phyloP scores from a whole-genome alignment of 2,888 invertebrate species.

The Pseudococcus longispinus region DNA sequence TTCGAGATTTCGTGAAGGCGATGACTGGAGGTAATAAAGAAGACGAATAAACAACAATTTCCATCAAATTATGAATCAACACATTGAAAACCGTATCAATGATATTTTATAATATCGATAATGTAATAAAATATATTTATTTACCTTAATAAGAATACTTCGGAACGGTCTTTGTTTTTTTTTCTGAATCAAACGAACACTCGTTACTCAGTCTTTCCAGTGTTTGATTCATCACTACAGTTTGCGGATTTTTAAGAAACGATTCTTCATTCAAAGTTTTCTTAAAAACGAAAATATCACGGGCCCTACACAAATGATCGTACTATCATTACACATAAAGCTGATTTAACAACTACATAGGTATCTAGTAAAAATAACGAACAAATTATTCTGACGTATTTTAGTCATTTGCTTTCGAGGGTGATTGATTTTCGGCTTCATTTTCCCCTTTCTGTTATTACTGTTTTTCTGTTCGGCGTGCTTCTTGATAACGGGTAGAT shows the following conservation, averaged over 20 bases:
- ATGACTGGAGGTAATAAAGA: constrained; percentile 13
- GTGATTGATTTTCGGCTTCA: not conserved
- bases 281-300: not conserved
- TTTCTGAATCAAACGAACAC: not conserved
- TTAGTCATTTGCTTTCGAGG: not conserved
- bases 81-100: not conserved
- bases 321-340: too few species aligned
- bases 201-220: not conserved
- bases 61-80: not conserved
- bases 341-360: not conserved
- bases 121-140: not conserved
- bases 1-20: not conserved
- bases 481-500: not conserved
- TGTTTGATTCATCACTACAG: not conserved
- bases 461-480: not conserved
- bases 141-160: not conserved
- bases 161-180: not conserved
- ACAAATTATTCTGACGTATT: constrained; percentile 24
- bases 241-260: not conserved
- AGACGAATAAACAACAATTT: not conserved
- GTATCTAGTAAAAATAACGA: not conserved
- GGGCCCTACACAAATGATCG: not conserved
- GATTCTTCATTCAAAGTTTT: constrained; percentile 6
- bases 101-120: not conserved
- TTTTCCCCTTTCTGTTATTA: not conserved